These are phyloP conservation scores for Halictus quadricinctus DNA, from an alignment of 2,888 invertebrate species.

Conservation along the genomic window DNA sequence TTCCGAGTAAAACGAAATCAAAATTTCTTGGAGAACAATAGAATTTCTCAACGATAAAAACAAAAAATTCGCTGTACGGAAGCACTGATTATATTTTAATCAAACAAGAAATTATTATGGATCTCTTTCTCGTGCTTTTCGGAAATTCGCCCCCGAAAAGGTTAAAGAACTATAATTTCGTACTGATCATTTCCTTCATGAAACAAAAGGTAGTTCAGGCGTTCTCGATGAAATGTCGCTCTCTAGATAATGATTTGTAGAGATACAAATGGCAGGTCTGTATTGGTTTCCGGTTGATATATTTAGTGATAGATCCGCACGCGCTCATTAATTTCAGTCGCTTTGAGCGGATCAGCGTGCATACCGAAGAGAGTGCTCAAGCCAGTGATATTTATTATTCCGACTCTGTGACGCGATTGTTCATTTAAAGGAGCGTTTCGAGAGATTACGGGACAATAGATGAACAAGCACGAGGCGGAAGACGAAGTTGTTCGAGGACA, in stretches of 20 bases:
- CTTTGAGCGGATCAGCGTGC: background rate
- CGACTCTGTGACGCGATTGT: slow-evolving; percentile 26
- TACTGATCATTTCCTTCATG: background rate
- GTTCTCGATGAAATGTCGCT: background rate
- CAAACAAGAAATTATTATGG: too few relatives aligned
- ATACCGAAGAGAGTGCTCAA: background rate
- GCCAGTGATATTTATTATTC: slow-evolving; percentile 21
- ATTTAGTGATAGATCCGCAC: background rate
- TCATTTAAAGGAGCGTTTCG: slow-evolving; percentile 28
- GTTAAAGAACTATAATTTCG: background rate
- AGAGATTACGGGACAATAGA: slow-evolving; percentile 41
- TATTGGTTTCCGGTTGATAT: background rate
- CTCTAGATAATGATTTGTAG: background rate
- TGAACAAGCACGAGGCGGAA: slow-evolving; percentile 31
- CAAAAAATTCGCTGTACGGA: too few relatives aligned
- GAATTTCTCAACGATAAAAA: too few relatives aligned
- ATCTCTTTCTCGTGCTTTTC: too few relatives aligned
- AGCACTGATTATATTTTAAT: too few relatives aligned
- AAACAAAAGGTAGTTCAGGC: background rate
- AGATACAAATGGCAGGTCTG: background rate
- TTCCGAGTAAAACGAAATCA: too few relatives aligned
- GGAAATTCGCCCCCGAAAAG: too few relatives aligned
- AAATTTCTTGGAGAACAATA: too few relatives aligned
- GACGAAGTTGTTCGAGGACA: slow-evolving; percentile 27
- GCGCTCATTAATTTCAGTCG: background rate